Percentiles rank a stretch among this genome's conserved stretches.
phyloP scores from a whole-genome alignment of 2,888 invertebrate genomes.

The Campoletis raptor region DNA sequence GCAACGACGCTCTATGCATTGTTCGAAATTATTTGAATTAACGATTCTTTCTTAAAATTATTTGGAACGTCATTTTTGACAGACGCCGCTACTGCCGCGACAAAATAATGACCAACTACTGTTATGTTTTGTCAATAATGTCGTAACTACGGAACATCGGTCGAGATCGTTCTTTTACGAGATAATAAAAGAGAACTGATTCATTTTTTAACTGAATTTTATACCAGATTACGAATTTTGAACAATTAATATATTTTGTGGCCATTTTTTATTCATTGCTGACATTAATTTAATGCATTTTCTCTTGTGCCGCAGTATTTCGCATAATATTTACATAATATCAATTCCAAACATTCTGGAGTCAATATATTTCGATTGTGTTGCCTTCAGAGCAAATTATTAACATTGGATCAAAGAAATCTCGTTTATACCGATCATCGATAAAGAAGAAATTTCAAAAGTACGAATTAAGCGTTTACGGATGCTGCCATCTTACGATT shows the following conservation, averaged over 20 bases:
- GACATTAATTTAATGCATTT: neutral
- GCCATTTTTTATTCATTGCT: neutral
- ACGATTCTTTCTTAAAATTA: conserved; percentile 22
- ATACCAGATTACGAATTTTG: neutral
- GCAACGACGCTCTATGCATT: conserved; percentile 63
- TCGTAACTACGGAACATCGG: conserved; percentile 53
- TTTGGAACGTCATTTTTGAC: conserved; percentile 26
- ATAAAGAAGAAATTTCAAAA: neutral
- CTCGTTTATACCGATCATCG: neutral
- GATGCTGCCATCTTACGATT: neutral
- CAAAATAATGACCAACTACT: conserved; percentile 14
- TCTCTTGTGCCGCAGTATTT: neutral
- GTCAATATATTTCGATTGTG: neutral
- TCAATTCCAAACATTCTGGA: neutral
- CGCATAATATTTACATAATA: neutral
- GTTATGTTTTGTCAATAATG: conserved; percentile 73
- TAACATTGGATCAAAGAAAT: neutral
- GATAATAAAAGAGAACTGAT: neutral
- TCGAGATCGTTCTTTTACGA: conserved; percentile 2
- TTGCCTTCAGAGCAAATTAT: neutral
- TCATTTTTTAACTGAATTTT: neutral
- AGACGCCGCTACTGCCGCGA: conserved; percentile 11
- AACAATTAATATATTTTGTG: neutral
- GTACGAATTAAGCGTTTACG: neutral
- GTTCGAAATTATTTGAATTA: conserved; percentile 16